Base-by-base conservation (phyloP, 2,888 invertebrate genomes). In the Parasteatoda lunata region DNA sequence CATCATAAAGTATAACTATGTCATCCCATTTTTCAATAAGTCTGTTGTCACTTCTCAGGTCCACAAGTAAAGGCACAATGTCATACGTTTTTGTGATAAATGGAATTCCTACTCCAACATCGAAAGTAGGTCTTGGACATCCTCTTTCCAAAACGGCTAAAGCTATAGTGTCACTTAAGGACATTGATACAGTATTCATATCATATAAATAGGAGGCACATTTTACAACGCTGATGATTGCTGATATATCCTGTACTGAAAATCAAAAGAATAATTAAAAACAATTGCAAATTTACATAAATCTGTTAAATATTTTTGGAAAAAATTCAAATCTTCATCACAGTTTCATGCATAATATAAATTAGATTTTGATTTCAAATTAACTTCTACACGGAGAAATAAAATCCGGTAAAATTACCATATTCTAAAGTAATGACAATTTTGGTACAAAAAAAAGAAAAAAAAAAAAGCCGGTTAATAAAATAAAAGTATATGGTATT, bases 21-120 rank as follows among this genome's bases (percentile, higher is more conserved):
- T 90, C 89, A 15, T 88, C 73, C 89, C 89, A 90, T 54, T 88
- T 81, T 5, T 88, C 79, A n/a, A 89, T 49, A 3, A 84, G 70
- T 75, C 83, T 79, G n/a, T 88, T 76, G 64, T 89, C 89, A 48
- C 77, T 70, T 54, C 89, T 88, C n/a, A 89, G 70, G 54, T 90
- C 90, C 6, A 88, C 83, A 8, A 90, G 48, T 54, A 90, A 72
- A 8, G 90, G 89, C 45, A 90, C 85, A 0, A 89, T 52, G 54
- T 90, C 88, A 48, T 86, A 45, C 48, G 78, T 77, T 47, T 64
- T 79, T 52, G 70, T 70, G 47, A 86, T 52, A 54, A 77, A 78
- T 13, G 90, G 89, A 73, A 89, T 71, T 4, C 89, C 88, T 8
- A 89, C 65, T 5, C 88, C 89, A 2, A 88, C 69, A 70, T 88